Evolutionary conservation across 2,113 vertebrate species (phyloP), one percentile per base, ranked within the genome.

Genomic region (Tragelaphus strepsiceros): DNA sequence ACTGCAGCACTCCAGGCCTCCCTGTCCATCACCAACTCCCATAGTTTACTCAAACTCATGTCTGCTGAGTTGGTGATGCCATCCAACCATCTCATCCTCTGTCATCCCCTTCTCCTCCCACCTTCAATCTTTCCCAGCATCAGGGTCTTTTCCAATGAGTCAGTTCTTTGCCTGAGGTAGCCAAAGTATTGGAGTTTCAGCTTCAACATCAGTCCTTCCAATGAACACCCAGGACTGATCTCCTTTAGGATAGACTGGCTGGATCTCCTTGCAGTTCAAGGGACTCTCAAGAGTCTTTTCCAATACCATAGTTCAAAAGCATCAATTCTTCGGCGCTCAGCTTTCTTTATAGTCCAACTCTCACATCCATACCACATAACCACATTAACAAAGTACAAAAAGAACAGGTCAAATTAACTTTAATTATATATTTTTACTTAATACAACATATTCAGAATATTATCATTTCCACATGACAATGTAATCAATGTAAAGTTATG

Each of bases 331-430:
- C 10, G 0, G 67, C 0, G 0, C 67, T 71, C n/a, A 71, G 67
- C 67, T 39, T 74, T 74, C 67, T 74, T 74, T 13, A 74, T 12
- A 74, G 67, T 74, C 67, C 67, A 74, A 39, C 2, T 22, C 10
- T 74, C n/a, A 74, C n/a, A 74, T 24, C 67, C 67, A 39, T 13
- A 39, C 0, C 67, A 71, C 35, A 62, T 82, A 67, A 58, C 30
- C 26, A 88, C 35, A 88, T 39, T 93, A 93, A n/a, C 22, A 78
- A 91, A 10, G 32, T 30, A 77, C 82, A 91, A 95, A 74, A 35
- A 71, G 71, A 53, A 67, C 3, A 30, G 8, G 22, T 86, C 53
- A 82, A 71, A 82, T 91, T 94, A 89, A 91, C 49, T 96, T 90
- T 83, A 94, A 67, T 84, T 90, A 49, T 51, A 32, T 53, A 53